Conservation (phyloP, 2,113 vertebrate species). For the Menura novaehollandiae region DNA sequence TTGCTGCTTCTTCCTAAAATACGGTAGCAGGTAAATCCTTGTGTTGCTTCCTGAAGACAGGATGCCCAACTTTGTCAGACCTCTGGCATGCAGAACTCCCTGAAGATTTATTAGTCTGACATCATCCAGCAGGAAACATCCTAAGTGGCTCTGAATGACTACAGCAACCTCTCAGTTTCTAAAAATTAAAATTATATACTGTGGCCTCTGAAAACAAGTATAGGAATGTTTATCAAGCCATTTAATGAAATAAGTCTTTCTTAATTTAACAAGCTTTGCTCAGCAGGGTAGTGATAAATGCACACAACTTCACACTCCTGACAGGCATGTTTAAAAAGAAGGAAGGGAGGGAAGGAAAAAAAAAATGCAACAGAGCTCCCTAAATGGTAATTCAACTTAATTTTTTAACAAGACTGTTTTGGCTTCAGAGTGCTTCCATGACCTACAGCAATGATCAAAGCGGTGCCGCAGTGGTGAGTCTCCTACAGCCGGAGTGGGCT, state of each 20-base stretch:
- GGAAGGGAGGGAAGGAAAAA: not conserved
- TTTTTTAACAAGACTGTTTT: slow-evolving; percentile 51
- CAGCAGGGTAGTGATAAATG: not conserved
- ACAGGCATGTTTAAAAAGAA: slow-evolving; percentile 36
- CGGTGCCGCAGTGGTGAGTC: not conserved
- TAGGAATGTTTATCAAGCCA: not conserved
- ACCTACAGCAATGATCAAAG: slow-evolving; percentile 45
- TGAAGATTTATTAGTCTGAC: not conserved
- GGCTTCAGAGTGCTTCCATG: slow-evolving; percentile 26
- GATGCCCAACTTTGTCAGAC: not conserved
- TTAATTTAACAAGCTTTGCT: slow-evolving; percentile 15
- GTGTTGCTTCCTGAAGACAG: not conserved
- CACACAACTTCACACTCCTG: not conserved
- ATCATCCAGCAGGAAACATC: not conserved
- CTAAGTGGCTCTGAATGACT: not conserved
- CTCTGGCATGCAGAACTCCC: not conserved
- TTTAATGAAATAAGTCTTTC: not conserved
- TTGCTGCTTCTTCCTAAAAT: not conserved
- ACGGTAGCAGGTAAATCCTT: not conserved
- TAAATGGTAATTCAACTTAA: slow-evolving; percentile 39
- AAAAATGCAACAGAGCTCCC: not conserved
- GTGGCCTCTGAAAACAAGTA: not conserved
- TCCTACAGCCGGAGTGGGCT: not conserved
- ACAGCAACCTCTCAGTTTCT: not conserved
- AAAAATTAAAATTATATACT: not conserved